Evolutionary conservation across 2,113 vertebrate genomes (phyloP).

Genomic region (Cheilinus undulatus): DNA sequence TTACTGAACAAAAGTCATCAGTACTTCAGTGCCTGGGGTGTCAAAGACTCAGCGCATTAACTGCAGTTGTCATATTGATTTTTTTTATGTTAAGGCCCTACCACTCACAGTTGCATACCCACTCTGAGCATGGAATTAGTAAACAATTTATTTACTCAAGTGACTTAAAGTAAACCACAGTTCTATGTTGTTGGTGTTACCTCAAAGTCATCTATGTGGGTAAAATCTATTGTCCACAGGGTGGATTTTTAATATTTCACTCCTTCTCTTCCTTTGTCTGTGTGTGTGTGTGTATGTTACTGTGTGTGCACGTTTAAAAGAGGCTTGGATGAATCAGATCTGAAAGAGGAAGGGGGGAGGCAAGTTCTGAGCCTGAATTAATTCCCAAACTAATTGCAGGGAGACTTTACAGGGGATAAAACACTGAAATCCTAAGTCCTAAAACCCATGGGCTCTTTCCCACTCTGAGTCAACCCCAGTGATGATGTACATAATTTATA

Average conservation of each 20-base stretch:
- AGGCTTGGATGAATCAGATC: slow-evolving; percentile 62
- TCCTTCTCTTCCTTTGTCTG: background rate
- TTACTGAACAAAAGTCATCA: slow-evolving; percentile 21
- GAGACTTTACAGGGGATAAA: slow-evolving; percentile 75
- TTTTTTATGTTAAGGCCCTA: slow-evolving; percentile 11
- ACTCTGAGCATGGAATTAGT: background rate
- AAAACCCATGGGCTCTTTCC: slow-evolving; percentile 60
- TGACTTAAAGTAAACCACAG: slow-evolving; percentile 1
- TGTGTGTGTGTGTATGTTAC: background rate
- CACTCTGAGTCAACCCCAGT: slow-evolving; percentile 63
- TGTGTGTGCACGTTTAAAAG: slow-evolving; percentile 14
- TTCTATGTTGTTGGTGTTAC: background rate
- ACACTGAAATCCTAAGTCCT: slow-evolving; percentile 73
- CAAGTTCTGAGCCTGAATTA: slow-evolving; percentile 72
- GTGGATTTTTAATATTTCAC: slow-evolving; percentile 10
- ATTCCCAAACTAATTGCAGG: slow-evolving; percentile 79
- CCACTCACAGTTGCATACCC: background rate
- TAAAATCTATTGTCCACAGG: slow-evolving; percentile 27
- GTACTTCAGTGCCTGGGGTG: slow-evolving; percentile 8
- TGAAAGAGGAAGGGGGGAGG: slow-evolving; percentile 56
- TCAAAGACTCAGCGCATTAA: slow-evolving; percentile 8
- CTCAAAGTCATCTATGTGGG: slow-evolving; percentile 18
- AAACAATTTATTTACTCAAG: background rate
- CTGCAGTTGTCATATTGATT: slow-evolving; percentile 17
- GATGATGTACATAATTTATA: slow-evolving; percentile 82